Base-by-base conservation (phyloP, 2,888 invertebrate species). In the Agonopterix alstromeriana region DNA sequence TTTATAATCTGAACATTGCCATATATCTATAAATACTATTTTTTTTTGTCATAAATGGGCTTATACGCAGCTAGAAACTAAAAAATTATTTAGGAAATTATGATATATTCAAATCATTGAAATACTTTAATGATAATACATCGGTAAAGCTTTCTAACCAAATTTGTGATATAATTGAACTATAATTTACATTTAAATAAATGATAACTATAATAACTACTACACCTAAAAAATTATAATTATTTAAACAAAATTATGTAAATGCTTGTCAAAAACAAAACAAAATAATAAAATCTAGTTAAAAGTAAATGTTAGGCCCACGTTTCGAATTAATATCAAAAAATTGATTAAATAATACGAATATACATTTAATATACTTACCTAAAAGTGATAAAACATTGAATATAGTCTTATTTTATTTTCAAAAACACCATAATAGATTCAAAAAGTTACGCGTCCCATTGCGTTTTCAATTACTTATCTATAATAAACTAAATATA, bases 401-500 rank as follows among this genome's bases (percentile, higher is more conserved):
- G 10, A 42, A 12, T 42, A 42, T 38, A 38, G n/a, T 8, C n/a
- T 38, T 38, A 38, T 38, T n/a, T 42, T 38, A 54, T 48, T 57
- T 62, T 59, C 50, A 64, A 66, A 42, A 73, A 77, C 73, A 75
- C 70, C 76, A 70, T 68, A 17, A 62, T 52, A 73, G 68, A 76
- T 74, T 73, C 64, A 66, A 76, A 69, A 64, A 48, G 49, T 44
- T 49, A 67, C 77, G 73, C 77, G 74, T 73, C 73, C 53, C 53
- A 54, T 60, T 55, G 76, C 77, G 77, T 56, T 70, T 76, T 42
- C 38, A 27, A n/a, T 38, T 38, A 38, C n/a, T 38, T n/a, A 38
- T 38, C 38, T 38, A 38, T n/a, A n/a, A 38, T n/a, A 27, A 27
- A 27, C 7, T 27, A 5, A 5, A 27, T 5, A 27, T 27, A 27